A percentile compares a stretch with the other conserved stretches of the same genome.
These are phyloP conservation scores for Sanderia malayensis DNA, from an alignment of 30 jellyfish, hydroid and myxozoan genomes.

Conservation along the genomic window DNA sequence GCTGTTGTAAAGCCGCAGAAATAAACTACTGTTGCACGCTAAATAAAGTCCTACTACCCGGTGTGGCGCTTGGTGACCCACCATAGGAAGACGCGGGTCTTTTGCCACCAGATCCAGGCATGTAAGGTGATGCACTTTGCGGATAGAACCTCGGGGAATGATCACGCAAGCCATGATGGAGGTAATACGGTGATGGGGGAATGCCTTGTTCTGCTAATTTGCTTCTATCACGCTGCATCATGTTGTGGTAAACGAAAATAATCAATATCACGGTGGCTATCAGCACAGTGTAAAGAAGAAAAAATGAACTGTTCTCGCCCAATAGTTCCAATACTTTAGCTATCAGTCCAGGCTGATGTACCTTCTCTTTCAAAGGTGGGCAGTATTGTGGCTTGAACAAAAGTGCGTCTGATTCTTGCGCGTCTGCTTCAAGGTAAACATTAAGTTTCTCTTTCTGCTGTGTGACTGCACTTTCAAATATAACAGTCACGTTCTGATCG, in stretches of 20 bases:
- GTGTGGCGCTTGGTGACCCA: conserved; percentile 28
- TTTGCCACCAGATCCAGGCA: conserved; percentile 25
- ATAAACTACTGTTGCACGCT: conserved; percentile 62
- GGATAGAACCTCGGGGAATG: conserved; percentile 44
- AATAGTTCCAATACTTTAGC: not conserved
- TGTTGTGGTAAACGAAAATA: conserved; percentile 35
- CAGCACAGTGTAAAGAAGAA: conserved; percentile 41
- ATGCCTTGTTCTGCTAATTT: not conserved
- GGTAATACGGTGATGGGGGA: not conserved
- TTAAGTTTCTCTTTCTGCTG: not conserved
- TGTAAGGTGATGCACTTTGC: conserved; percentile 9
- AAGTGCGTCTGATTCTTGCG: not conserved
- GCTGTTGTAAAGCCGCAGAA: too few species aligned
- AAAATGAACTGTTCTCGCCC: conserved; percentile 35
- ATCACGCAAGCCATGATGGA: not conserved
- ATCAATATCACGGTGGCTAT: conserved; percentile 58
- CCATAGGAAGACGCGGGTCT: conserved; percentile 20
- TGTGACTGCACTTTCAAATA: conserved; percentile 16
- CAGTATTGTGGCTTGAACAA: conserved; percentile 2
- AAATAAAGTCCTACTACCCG: conserved; percentile 59
- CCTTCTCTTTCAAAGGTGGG: not conserved
- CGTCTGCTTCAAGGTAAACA: conserved; percentile 1
- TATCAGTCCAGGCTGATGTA: not conserved
- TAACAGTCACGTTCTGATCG: not conserved
- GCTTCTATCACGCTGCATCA: conserved; percentile 3